A percentile compares a stretch with the other conserved stretches of the same genome.
Evolutionary conservation across 2,888 invertebrate species (phyloP).

Genomic region (Mycogona germanica): DNA sequence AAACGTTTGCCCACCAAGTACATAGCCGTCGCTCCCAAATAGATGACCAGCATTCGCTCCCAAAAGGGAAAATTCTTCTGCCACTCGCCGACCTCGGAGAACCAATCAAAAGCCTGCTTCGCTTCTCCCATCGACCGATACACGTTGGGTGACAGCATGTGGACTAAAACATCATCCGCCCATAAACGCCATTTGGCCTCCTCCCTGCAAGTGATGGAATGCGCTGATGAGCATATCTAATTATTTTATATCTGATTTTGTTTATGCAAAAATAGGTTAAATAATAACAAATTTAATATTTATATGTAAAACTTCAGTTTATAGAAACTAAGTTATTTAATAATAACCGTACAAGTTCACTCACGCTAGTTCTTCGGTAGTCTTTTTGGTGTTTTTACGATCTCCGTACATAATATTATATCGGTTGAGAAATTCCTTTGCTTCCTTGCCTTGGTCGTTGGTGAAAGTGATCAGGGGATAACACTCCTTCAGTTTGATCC

Average conservation of each 20-base stretch:
- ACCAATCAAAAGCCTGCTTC: constrained; percentile 85
- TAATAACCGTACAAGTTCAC: constrained; percentile 19
- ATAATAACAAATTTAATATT: no score
- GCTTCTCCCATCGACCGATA: constrained; percentile 78
- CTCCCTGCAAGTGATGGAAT: constrained; percentile 55
- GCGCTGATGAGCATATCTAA: no score
- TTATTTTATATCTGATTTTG: no score
- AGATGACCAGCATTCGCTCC: constrained; percentile 77
- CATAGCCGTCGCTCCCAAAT: constrained; percentile 89
- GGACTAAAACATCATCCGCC: constrained; percentile 84
- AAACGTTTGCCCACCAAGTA: constrained; percentile 78
- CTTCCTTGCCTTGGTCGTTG: constrained; percentile 52
- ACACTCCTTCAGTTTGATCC: constrained; percentile 58
- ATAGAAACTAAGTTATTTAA: neutral
- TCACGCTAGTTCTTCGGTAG: constrained; percentile 33
- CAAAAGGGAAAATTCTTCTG: constrained; percentile 69
- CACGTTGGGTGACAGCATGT: constrained; percentile 90
- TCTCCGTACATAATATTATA: constrained; percentile 75
- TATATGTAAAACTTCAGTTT: no score
- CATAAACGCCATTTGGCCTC: constrained; percentile 93
- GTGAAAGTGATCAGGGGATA: constrained; percentile 58
- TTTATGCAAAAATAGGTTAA: no score
- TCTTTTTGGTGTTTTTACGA: constrained; percentile 24
- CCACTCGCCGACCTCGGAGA: constrained; percentile 86
- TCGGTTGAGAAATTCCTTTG: constrained; percentile 67